Evolutionary conservation across 2,888 invertebrate genomes (phyloP).

Genomic region (Coelopa pilipes): DNA sequence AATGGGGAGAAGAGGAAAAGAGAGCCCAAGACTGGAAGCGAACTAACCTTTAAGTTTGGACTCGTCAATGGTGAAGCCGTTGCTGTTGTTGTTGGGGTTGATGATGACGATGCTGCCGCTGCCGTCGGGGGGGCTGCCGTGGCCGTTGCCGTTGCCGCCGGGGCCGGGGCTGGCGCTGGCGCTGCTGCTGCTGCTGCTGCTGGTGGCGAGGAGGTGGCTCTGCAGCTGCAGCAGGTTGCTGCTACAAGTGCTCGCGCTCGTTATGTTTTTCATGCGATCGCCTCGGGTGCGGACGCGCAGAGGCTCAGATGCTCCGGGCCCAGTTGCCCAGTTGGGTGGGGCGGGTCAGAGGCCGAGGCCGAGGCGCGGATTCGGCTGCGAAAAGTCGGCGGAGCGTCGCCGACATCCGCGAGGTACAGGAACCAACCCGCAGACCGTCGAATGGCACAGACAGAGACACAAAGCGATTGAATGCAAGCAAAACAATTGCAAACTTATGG

Average conservation of each 20-base stretch:
- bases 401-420: neutral
- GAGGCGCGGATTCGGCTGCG: neutral
- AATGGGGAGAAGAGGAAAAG: too few species aligned
- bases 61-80: constrained; percentile 54
- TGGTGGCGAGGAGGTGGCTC: constrained; percentile 54
- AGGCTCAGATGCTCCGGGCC: neutral
- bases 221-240: constrained; percentile 63
- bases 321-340: neutral
- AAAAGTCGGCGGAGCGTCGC: neutral
- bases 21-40: neutral
- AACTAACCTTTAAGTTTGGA: constrained; percentile 61
- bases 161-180: constrained; percentile 37
- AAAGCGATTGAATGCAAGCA: neutral
- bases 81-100: constrained; percentile 45
- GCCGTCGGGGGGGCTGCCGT: constrained; percentile 15
- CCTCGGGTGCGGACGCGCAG: constrained; percentile 40
- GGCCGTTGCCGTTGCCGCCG: constrained; percentile 29
- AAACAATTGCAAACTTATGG: neutral
- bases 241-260: constrained; percentile 63
- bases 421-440: neutral
- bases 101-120: constrained; percentile 41
- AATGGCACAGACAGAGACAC: neutral
- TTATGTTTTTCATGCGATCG: constrained; percentile 64
- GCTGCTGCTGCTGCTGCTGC: constrained; percentile 41
- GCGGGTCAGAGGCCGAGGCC: neutral